Evolutionary conservation across 2,888 invertebrate genomes (phyloP), one percentile per base, ranked within the genome.

Genomic region (Epinotia bilunana): DNA sequence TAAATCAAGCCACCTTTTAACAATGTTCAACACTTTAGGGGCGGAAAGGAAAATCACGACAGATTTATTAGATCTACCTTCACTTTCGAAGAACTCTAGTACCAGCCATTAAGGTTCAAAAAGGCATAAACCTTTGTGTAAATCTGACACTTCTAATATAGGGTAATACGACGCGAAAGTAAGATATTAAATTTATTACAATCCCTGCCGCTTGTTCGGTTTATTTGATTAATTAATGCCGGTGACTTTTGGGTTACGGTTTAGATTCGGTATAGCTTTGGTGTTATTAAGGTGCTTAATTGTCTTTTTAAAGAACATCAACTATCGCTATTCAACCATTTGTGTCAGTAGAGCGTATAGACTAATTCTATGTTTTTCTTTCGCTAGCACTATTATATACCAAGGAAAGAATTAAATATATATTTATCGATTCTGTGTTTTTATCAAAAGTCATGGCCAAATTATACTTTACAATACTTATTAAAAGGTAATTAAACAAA

Each of bases 1-100:
- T 33, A 65, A 53, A 65, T 65, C 49, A 65, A 28, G 53, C 33
- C 53, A 65, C 65, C 65, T 65, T 65, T 65, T 53, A 65, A 63
- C 20, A 18, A 5, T n/a, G 65, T 49, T 62, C 61, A 43, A 20
- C 63, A 46, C 64, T 33, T 16, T 7, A n/a, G n/a, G 9, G 33
- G 33, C 60, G 16, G 33, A 28, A 61, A 33, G 28, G 33, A 61
- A 61, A 61, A 13, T 61, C 16, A 28, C 60, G 16, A 33, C 28
- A 3, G 28, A 13, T 53, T 53, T 53, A 53, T 53, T n/a, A 60
- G n/a, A 33, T 7, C 60, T 61, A n/a, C n/a, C 28, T 6, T n/a
- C 60, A 33, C 2, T n/a, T 61, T n/a, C 60, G 16, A 16, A 33
- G 7, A 61, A 33, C 60, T 33, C 33, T 61, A 33, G 28, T 53